Base-by-base conservation (phyloP, 2,113 vertebrate genomes). In the Cinclus cinclus region DNA sequence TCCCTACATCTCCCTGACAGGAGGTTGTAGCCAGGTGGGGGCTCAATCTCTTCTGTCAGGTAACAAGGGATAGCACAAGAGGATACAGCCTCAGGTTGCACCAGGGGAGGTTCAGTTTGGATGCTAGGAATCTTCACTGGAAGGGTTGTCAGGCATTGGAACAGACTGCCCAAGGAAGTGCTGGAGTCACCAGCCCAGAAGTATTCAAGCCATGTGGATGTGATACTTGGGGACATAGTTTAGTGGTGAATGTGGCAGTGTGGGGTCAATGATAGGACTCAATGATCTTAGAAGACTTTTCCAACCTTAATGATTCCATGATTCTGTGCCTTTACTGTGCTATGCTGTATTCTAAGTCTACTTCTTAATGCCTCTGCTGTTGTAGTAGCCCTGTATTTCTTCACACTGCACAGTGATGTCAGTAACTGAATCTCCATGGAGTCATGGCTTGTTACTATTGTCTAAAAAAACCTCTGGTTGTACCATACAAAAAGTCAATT, bases 391-490 rank as follows among this genome's bases (percentile, higher is more conserved):
- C 70, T 47, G 33, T 44, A 22, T 59, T 91, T 35, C 60, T 87
- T 28, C 0, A 0, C 20, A 7, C 28, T 46, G 4, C 5, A 1
- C 42, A 53, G 23, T 19, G 8, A 37, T 20, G 20, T 49, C 58
- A 49, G n/a, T 24, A 89, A 52, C 21, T 64, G 10, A 7, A n/a
- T 85, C 49, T 75, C 58, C 69, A 5, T 7, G 18, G 15, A 62
- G 13, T 24, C 24, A 30, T 18, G 28, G 44, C 39, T 69, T 42
- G 19, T 78, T 63, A 22, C 28, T 68, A 5, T 58, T 73, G 27
- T 46, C 59, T 53, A 2, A 41, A 22, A 35, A 47, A 58, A 84
- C 50, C 50, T 69, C 50, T 63, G 35, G 13, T 39, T 75, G 58
- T 37, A 60, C 52, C 15, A 27, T 12, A 37, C 35, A 56, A 30